phyloP scores from a whole-genome alignment of 2,113 vertebrate genomes.

The Sinocyclocheilus anophthalmus region DNA sequence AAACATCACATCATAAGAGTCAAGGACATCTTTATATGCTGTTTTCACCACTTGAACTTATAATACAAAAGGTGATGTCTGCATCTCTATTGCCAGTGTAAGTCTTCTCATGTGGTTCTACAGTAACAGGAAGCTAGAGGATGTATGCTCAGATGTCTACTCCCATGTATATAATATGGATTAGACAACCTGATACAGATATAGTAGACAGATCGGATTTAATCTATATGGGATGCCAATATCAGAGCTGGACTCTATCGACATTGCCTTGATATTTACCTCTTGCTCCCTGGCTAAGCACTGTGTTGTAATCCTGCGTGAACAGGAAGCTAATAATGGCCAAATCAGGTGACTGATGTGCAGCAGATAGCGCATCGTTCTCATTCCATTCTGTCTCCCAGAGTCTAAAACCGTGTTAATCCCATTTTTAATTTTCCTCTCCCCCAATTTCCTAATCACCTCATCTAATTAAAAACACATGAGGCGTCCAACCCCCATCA shows the following conservation, averaged over 20 bases:
- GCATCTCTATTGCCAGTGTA: background rate
- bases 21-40: background rate
- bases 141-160: background rate
- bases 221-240: background rate
- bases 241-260: conserved; percentile 22
- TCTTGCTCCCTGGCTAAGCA: conserved; percentile 1
- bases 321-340: conserved; percentile 67
- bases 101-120: background rate
- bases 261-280: conserved; percentile 33
- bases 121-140: background rate
- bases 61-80: conserved; percentile 13
- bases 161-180: background rate
- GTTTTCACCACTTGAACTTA: background rate
- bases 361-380: conserved; percentile 49
- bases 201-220: background rate
- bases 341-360: conserved; percentile 66
- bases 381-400: conserved; percentile 45
- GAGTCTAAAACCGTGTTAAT: conserved; percentile 64
- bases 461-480: conserved; percentile 69
- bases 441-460: conserved; percentile 61
- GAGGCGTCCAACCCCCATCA: conserved; percentile 17
- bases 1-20: background rate
- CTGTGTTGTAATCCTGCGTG: conserved; percentile 37
- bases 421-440: conserved; percentile 65
- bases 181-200: background rate